Evolutionary conservation across 2,888 invertebrate genomes (phyloP).

Genomic region (Cataglyphis altisquamis): DNA sequence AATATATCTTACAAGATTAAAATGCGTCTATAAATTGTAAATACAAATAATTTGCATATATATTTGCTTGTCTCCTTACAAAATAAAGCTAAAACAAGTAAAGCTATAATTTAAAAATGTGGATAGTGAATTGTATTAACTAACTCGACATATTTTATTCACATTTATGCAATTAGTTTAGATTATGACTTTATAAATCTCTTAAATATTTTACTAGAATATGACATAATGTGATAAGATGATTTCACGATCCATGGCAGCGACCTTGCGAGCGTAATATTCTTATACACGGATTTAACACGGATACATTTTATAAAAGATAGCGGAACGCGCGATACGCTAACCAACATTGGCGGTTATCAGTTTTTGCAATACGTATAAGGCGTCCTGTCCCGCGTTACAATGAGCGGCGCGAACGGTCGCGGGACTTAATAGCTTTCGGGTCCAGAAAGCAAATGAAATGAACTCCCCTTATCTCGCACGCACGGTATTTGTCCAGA

Average conservation of each 20-base stretch:
- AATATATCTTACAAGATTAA: not conserved
- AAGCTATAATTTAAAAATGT: not conserved
- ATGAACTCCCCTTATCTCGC: constrained; percentile 73
- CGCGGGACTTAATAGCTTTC: constrained; percentile 66
- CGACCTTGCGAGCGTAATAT: not conserved
- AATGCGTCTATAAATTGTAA: not conserved
- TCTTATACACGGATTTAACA: not conserved
- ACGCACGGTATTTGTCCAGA: constrained; percentile 74
- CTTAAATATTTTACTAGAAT: not conserved
- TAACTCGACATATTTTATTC: not conserved
- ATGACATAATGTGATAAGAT: not conserved
- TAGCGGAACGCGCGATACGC: not conserved
- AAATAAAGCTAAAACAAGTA: not conserved
- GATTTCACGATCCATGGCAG: not conserved
- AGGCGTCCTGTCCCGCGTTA: constrained; percentile 34
- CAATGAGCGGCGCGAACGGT: constrained; percentile 68
- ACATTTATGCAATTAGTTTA: not conserved
- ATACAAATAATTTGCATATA: not conserved
- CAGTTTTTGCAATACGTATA: constrained; percentile 20
- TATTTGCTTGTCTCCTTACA: not conserved
- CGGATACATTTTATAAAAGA: not conserved
- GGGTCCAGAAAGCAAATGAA: constrained; percentile 70
- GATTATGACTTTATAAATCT: not conserved
- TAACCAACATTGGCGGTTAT: constrained; percentile 7
- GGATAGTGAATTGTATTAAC: not conserved